Evolutionary conservation across 2,113 vertebrate species (phyloP).

Genomic region (Acrocephalus arundinaceus): DNA sequence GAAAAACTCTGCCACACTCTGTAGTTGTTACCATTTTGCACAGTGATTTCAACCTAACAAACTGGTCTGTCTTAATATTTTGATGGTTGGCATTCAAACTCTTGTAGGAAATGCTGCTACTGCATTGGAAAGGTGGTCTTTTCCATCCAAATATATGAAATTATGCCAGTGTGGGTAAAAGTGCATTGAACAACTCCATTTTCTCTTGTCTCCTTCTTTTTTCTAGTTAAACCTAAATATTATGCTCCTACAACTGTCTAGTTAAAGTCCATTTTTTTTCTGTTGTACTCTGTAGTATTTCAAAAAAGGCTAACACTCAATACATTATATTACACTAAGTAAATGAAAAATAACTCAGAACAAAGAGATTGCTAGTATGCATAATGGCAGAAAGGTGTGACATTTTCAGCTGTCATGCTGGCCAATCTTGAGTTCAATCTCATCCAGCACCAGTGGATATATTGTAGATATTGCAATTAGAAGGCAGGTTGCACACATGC

Average conservation of each 20-base stretch:
- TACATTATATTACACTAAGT: background rate
- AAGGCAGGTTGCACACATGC: background rate
- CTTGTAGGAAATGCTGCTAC: background rate
- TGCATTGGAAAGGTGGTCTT: background rate
- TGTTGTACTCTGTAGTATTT: background rate
- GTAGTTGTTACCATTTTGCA: background rate
- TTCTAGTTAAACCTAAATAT: background rate
- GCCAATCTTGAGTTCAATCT: slow-evolving; percentile 30
- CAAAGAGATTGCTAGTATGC: background rate
- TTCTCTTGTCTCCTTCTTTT: background rate
- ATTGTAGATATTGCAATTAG: background rate
- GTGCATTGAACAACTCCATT: background rate
- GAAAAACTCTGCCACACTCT: background rate
- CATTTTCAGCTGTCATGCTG: slow-evolving; percentile 39
- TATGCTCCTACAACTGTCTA: background rate
- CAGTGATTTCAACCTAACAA: slow-evolving; percentile 4
- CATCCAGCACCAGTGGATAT: background rate
- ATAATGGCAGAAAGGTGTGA: background rate
- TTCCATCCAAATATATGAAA: background rate
- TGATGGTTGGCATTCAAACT: background rate
- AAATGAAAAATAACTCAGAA: slow-evolving; percentile 29
- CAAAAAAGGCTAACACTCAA: background rate
- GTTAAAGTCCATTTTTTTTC: background rate
- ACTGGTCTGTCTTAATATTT: slow-evolving; percentile 25
- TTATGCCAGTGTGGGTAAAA: background rate